Evolutionary conservation across 2,888 invertebrate genomes (phyloP), one percentile per base, ranked within the genome.

Genomic region (Hermodice carunculata): DNA sequence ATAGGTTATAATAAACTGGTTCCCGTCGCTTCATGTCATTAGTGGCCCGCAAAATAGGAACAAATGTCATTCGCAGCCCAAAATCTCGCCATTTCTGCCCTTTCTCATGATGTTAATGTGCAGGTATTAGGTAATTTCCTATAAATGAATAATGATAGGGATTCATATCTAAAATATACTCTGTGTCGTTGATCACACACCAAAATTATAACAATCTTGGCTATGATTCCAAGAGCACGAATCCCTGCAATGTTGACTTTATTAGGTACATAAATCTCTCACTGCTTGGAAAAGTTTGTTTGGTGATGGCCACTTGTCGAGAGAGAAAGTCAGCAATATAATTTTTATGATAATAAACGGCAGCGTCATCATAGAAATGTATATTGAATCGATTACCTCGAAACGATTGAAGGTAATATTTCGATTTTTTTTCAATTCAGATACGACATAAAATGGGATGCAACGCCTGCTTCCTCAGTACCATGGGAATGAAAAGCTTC

Each of bases 351-450:
- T 37, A 53, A 26, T 37, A 53, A 1, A 53, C 34, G 4, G 34
- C 40, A n/a, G n/a, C 53, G 14, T 37, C 53, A 34, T 37, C 37
- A 37, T 22, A 40, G 19, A 53, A 53, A 14, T 17, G 11, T 32
- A 53, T 40, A 37, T 53, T 53, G 53, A 53, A 53, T 19, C 53
- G 17, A 24, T 53, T 53, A n/a, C 53, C 53, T 37, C 24, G 17
- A 17, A 53, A 53, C 14, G 34, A 34, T 19, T 34, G 26, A 26
- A 53, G 22, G 5, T 34, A n/a, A 26, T 49, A 31, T 26, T 26
- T 11, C 28, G 14, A 17, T 2, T 26, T 26, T 2, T 4, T 24
- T 2, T 49, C 49, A 8, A n/a, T 6, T 19, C 5, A 49, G 29
- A 49, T 28, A 49, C 32, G 49, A 17, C 17, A 31, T 26, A 29